A percentile compares a stretch with the other conserved stretches of the same genome.
These are phyloP conservation scores for Erethizon dorsatum DNA, from an alignment of 2,797 vertebrate species.

Conservation along the genomic window DNA sequence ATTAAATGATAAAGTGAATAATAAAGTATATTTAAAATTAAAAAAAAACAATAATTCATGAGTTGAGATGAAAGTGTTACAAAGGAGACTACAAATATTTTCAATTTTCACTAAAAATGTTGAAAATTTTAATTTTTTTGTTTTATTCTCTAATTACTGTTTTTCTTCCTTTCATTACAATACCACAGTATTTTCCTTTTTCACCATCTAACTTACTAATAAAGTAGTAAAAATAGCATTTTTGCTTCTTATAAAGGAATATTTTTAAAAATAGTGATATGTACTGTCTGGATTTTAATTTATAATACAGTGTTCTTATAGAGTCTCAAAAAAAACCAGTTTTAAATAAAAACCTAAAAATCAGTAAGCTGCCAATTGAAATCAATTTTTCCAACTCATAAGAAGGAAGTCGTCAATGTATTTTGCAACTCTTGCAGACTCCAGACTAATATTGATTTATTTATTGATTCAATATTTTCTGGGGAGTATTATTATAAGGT, in stretches of 20 bases:
- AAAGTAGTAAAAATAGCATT: background rate
- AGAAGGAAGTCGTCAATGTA: constrained; percentile 56
- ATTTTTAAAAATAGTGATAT: background rate
- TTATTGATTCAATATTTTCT: constrained; percentile 74
- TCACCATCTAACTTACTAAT: background rate
- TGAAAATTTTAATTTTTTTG: background rate
- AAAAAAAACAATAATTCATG: background rate
- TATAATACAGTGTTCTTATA: background rate
- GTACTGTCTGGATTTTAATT: constrained; percentile 47
- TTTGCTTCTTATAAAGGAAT: background rate
- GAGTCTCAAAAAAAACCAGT: background rate
- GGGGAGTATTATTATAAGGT: background rate
- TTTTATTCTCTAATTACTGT: background rate
- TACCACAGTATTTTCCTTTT: background rate
- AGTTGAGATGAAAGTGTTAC: background rate
- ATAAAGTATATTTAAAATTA: background rate
- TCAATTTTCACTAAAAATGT: background rate
- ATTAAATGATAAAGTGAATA: background rate
- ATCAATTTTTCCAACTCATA: constrained; percentile 59
- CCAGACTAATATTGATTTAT: constrained; percentile 58
- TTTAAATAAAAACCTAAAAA: constrained; percentile 64
- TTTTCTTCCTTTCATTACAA: background rate
- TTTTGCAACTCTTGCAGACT: constrained; percentile 33
- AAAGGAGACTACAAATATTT: background rate
- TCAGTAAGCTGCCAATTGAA: constrained; percentile 26